Base-by-base conservation (phyloP, 2,113 vertebrate genomes). In the Corythoichthys haematopterus region DNA sequence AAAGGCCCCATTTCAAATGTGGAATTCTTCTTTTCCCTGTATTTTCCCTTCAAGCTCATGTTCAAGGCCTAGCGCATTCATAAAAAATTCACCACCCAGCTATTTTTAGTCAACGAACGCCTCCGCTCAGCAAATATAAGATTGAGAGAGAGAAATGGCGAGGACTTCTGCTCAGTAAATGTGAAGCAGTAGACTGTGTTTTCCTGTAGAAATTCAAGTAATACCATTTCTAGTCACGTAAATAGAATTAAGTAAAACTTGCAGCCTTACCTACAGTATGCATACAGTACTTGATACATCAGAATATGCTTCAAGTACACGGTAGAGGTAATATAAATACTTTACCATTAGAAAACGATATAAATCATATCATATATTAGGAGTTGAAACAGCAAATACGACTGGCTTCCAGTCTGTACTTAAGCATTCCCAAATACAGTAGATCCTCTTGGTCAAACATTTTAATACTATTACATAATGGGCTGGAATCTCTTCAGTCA, bases 1-100 rank as follows among this genome's bases (percentile, higher is more conserved):
- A 65, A 76, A 63, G 13, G 68, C 62, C 69, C 64, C 76, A 79
- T 84, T 84, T 71, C 78, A 77, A 85, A 79, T 79, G 28, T 72
- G 47, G 53, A 43, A 79, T 45, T 80, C 78, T 77, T 48, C 64
- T 3, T 36, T 72, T 58, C 74, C 67, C 40, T 50, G 64, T 71
- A 70, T 67, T 53, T 43, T 55, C 55, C 6, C 40, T 76, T 76
- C 56, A 73, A 78, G 74, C 61, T 47, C 28, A 68, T 66, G 70
- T 76, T 40, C 65, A 80, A 59, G 70, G 60, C 72, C 55, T 59
- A 46, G 80, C 56, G 48, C 68, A 60, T 88, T 86, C 84, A 89
- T 91, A 83, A 89, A 89, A 81, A 88, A 90, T 89, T 86, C 80
- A 89, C 73, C 77, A 70, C 59, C 64, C 28, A 2, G 64, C 84